phyloP scores from a whole-genome alignment of 2,113 vertebrate species.

The Accipiter virgatus region DNA sequence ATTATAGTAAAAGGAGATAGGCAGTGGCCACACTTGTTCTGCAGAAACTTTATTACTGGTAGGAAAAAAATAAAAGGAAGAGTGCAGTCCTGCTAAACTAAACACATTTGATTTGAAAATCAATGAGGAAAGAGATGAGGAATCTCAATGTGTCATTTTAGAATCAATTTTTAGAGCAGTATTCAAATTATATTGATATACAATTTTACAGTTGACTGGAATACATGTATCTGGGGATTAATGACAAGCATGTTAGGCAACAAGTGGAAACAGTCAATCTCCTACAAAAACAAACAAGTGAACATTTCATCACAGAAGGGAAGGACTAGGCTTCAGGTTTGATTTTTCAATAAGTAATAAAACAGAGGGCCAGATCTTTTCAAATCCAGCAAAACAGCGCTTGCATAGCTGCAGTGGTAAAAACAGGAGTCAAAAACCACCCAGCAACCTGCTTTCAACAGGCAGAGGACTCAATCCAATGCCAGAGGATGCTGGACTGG shows the following conservation, averaged over 20 bases:
- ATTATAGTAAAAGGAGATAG: background rate
- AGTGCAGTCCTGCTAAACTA: background rate
- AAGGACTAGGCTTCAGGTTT: background rate
- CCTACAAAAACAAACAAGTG: background rate
- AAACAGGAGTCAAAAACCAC: background rate
- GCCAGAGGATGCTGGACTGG: background rate
- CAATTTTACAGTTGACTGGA: background rate
- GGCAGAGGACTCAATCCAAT: background rate
- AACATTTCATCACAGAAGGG: background rate
- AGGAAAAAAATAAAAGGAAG: background rate
- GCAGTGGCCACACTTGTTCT: background rate
- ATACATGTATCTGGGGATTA: background rate
- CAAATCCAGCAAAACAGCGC: background rate
- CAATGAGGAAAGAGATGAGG: background rate
- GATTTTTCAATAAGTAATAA: background rate
- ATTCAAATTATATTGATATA: background rate
- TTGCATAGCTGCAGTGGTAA: background rate
- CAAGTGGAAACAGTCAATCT: background rate
- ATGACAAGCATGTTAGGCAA: background rate
- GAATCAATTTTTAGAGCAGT: background rate
- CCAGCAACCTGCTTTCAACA: background rate
- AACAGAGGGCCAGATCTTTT: background rate
- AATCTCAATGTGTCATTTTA: background rate
- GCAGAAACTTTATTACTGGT: background rate
- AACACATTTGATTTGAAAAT: background rate